Evolutionary conservation across 2,113 vertebrate species (phyloP).

Genomic region (Anguilla rostrata): DNA sequence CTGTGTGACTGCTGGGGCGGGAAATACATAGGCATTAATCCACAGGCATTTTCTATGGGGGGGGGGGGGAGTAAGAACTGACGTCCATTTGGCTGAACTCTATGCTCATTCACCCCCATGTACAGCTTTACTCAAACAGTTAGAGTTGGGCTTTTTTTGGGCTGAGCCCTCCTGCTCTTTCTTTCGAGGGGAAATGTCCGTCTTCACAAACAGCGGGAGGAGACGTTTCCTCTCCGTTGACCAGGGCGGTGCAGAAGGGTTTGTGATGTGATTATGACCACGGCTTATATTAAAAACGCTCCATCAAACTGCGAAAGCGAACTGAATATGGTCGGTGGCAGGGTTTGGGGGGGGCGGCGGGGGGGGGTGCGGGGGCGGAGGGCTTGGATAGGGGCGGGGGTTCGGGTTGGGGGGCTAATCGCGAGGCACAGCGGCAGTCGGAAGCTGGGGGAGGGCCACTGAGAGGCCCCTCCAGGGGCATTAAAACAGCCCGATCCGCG

Average conservation of each 20-base stretch:
- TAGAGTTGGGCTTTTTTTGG: neutral
- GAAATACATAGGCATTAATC: no score
- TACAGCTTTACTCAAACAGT: neutral
- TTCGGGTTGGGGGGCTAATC: constrained; percentile 19
- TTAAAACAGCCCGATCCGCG: constrained; percentile 31
- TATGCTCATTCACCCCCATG: neutral
- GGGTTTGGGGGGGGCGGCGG: neutral
- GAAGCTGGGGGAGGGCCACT: constrained; percentile 9
- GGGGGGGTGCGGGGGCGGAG: neutral
- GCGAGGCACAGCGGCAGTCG: neutral
- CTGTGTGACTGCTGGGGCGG: no score
- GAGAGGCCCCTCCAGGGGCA: constrained; percentile 20
- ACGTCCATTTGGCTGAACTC: neutral
- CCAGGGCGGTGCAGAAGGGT: neutral
- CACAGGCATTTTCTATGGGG: no score
- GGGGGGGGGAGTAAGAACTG: neutral
- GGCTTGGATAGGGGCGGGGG: neutral
- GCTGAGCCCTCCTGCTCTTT: neutral
- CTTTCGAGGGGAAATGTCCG: neutral
- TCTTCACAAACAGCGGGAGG: no score
- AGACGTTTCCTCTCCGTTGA: neutral
- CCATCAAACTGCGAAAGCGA: constrained; percentile 23
- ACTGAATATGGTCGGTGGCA: neutral
- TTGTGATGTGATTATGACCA: neutral
- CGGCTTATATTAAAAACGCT: constrained; percentile 25